Base-by-base conservation (phyloP, 2,113 vertebrate species). In the Patagioenas fasciata region DNA sequence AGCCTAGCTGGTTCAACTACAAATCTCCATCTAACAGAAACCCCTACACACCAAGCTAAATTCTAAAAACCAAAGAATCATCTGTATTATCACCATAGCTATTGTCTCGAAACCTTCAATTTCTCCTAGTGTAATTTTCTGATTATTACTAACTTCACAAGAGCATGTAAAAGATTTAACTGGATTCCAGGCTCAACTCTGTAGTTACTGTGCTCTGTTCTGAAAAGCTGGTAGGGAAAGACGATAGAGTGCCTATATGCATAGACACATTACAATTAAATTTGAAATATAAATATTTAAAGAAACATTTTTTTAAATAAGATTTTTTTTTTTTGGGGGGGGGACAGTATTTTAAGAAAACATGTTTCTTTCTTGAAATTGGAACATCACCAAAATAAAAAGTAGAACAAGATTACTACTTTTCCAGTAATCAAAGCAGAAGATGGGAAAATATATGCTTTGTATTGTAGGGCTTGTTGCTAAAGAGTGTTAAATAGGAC, bases 371-470 rank as follows among this genome's bases (percentile, higher is more conserved):
- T 80, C 8, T 23, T 77, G 42, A 54, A 91, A 70, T 5, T 24
- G 34, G 11, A 44, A 32, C 2, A 53, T n/a, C 24, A 70, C 19
- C 11, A 69, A 91, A 91, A 62, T 40, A 40, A 83, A 38, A 71
- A 47, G 2, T 4, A 3, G 4, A 48, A 2, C 3, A 38, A 38
- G 13, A 38, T 67, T 42, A 24, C 1, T 32, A 14, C 12, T 71
- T 79, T 64, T 79, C 20, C 10, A 47, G 38, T 36, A 18, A 60
- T 74, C 34, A 48, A 20, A 84, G 16, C 8, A 67, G 34, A 5
- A 71, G 32, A 48, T 1, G 65, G 21, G 16, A 75, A 89, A 77
- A 60, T 2, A 61, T 10, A 29, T 74, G 24, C 4, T 36, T 9
- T 42, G 4, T 7, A 44, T 81, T 84, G 77, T 24, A 81, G 7